Evolutionary conservation across 2,113 vertebrate genomes (phyloP).

Genomic region (Anarrhichthys ocellatus): DNA sequence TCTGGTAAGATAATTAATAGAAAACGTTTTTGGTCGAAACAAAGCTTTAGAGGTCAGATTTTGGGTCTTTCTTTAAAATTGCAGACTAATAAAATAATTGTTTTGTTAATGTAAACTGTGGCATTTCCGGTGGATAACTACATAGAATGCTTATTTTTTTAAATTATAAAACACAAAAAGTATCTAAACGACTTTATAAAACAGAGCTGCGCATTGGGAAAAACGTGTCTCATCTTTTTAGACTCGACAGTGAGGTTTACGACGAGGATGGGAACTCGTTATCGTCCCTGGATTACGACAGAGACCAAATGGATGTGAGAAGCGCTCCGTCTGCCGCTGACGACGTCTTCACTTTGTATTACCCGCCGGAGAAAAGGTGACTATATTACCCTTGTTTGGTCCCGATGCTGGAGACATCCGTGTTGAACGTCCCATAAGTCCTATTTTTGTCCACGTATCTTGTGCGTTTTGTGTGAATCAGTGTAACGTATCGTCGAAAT

Average conservation of each 20-base stretch:
- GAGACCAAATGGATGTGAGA: constrained; percentile 85
- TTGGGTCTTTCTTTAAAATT: background rate
- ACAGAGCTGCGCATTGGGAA: background rate
- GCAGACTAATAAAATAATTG: background rate
- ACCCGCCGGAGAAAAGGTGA: constrained; percentile 91
- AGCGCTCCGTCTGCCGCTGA: constrained; percentile 86
- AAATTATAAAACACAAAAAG: background rate
- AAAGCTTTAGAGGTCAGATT: background rate
- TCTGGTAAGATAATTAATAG: constrained; percentile 43
- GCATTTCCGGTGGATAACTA: background rate
- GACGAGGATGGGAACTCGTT: constrained; percentile 90
- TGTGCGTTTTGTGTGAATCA: constrained; percentile 60
- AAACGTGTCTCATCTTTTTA: constrained; percentile 54
- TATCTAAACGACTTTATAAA: too few relatives aligned
- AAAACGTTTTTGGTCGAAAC: background rate
- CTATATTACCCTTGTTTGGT: background rate
- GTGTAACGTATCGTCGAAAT: constrained; percentile 57
- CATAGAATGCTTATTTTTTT: background rate
- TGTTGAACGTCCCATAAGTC: constrained; percentile 64
- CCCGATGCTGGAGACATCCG: constrained; percentile 36
- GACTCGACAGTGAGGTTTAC: constrained; percentile 91
- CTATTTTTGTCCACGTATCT: constrained; percentile 68
- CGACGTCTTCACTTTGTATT: constrained; percentile 87
- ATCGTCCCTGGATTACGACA: constrained; percentile 88
- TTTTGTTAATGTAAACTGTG: background rate